Evolutionary conservation across 2,797 vertebrate genomes (phyloP), one percentile per base, ranked within the genome.

Genomic region (Pogonophryne albipinna): DNA sequence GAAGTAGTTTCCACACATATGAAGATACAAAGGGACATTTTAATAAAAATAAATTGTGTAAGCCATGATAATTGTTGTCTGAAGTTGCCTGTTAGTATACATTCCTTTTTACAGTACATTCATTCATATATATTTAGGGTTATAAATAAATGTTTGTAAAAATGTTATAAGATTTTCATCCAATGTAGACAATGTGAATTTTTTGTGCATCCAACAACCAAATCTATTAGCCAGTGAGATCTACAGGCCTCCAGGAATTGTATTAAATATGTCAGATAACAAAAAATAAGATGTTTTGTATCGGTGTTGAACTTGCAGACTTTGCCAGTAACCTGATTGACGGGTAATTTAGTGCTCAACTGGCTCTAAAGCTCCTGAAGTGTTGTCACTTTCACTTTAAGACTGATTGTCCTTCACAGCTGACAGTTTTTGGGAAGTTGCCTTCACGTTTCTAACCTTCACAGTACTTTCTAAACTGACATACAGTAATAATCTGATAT

Each of bases 251-350:
- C 20, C 16, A 38, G 19, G 38, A 74, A 55, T 50, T 4, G 1
- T 4, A 50, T 44, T 4, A 45, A 9, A 75, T 13, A 9, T 2
- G 46, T 46, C 13, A 53, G 42, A 0, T 58, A 31, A 72, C 7
- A 10, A 5, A 6, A 31, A 72, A 1, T 1, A 23, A 51, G n/a
- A 58, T 6, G 10, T 3, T 17, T 23, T 42, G 31, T 72, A 51
- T 64, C 31, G 6, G 2, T 38, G 9, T 57, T 65, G 20, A n/a
- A 8, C 11, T 45, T 57, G n/a, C 14, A 56, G 5, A 31, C 15
- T 50, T 64, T 79, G 53, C 17, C 45, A 23, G 20, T 27, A n/a
- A 66, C 71, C 14, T 17, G 62, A 62, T n/a, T 62, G 70, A 66
- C 49, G 11, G 46, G 47, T 17, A 52, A 20, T 67, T 66, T 41